A percentile compares a stretch with the other conserved stretches of the same genome.
These are phyloP conservation scores for Aurelia aurita DNA, from an alignment of 30 jellyfish, hydroid and myxozoan species.

Conservation along the genomic window DNA sequence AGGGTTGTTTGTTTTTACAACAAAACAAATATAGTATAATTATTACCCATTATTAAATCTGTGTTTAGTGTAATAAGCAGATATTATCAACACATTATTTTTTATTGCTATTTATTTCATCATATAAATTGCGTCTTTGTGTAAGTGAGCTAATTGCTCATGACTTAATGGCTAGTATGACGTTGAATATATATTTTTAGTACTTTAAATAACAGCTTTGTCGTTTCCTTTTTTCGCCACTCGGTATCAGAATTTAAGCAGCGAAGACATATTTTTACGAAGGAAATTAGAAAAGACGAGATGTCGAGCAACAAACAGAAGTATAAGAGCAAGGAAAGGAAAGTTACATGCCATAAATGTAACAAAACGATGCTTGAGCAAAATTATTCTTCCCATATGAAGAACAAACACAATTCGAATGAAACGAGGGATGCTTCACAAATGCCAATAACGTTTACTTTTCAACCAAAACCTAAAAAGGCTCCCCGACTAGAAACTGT, in stretches of 20 bases:
- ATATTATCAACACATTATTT: background rate
- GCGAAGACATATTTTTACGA: too few species aligned
- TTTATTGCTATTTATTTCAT: background rate
- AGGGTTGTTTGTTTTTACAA: too few species aligned
- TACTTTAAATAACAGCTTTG: background rate
- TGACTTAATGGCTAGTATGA: too few species aligned
- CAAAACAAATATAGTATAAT: too few species aligned
- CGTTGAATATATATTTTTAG: too few species aligned
- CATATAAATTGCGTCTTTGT: background rate
- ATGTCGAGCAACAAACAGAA: constrained; percentile 24
- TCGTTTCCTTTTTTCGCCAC: background rate
- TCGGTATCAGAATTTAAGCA: too few species aligned
- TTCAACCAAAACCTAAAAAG: constrained; percentile 36
- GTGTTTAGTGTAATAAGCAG: background rate
- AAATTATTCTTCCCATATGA: constrained; percentile 22
- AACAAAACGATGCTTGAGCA: constrained; percentile 23
- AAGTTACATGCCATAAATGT: constrained; percentile 25
- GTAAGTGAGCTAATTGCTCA: background rate
- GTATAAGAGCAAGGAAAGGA: constrained; percentile 18
- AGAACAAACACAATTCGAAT: constrained; percentile 26
- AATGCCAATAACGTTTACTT: constrained; percentile 29
- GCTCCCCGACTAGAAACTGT: constrained; percentile 28
- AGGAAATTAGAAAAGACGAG: background rate
- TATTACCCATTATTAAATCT: background rate
- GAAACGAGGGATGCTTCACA: constrained; percentile 42